Base-by-base conservation (phyloP, 2,797 vertebrate species). In the Graptemys geographica region DNA sequence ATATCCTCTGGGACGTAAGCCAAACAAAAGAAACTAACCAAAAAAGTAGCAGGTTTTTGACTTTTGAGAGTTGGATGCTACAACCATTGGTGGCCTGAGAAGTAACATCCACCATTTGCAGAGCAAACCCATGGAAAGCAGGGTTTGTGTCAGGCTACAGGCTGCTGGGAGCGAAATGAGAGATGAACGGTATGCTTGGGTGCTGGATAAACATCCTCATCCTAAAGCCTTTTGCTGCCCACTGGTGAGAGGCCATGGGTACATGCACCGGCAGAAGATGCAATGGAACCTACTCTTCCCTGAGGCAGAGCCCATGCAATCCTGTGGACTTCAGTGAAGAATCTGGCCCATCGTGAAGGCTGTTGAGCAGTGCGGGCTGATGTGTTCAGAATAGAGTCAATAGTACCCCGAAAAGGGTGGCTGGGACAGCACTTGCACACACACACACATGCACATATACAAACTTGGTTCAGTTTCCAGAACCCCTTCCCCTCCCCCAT, bases 1-100 rank as follows among this genome's bases (percentile, higher is more conserved):
- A 96, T 95, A 89, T 91, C 53, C 93, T 96, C 93, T 79, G 91
- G 96, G 95, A 97, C 69, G 91, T 86, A 81, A 72, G 96, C 95
- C 96, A 97, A 96, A 81, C 23, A 83, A 96, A 97, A 92, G 41
- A 96, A 93, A 41, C 0, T 12, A 96, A 86, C n/a, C 76, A 76
- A 96, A 83, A 93, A 2, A 0, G 69, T 96, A 91, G 23, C 41
- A 95, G 53, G 74, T 88, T 88, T 92, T 51, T 84, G 74, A 8
- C 0, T 78, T 76, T 94, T 86, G 83, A 96, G 69, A 93, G 37
- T 83, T 95, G 59, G 21, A 23, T 79, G 56, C 88, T 95, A 79
- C 53, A 96, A 92, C 49, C 23, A 57, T n/a, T 52, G 88, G 53
- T 21, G 28, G 56, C 49, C 84, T 90, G 52, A 95, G 93, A 94